Evolutionary conservation across 2,113 vertebrate species (phyloP).

Genomic region (Brachyhypopomus occidentalis): DNA sequence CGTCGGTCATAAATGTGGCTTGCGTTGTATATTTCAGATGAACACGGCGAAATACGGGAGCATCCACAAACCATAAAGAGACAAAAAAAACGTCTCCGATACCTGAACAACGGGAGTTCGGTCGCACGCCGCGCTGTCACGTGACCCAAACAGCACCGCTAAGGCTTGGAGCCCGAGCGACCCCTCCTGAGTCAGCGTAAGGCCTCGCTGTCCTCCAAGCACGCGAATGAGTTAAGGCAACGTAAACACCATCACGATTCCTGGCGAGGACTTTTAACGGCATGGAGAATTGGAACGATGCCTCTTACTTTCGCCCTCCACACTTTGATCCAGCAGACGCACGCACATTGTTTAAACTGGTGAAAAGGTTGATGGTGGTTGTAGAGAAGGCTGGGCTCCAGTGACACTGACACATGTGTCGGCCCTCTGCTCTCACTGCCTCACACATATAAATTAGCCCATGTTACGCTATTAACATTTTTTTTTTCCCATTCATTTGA

Average conservation of each 20-base stretch:
- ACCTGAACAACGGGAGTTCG: neutral
- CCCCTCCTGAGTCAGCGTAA: neutral
- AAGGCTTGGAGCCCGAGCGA: slow-evolving; percentile 5
- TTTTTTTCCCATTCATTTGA: slow-evolving; percentile 32
- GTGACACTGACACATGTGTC: slow-evolving; percentile 39
- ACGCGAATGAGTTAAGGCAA: slow-evolving; percentile 12
- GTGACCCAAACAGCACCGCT: slow-evolving; percentile 16
- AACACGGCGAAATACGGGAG: neutral
- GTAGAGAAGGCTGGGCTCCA: neutral
- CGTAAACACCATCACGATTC: neutral
- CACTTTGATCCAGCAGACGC: slow-evolving; percentile 26
- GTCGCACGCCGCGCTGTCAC: neutral
- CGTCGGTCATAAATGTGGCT: neutral
- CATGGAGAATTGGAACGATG: neutral
- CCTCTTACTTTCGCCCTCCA: slow-evolving; percentile 2
- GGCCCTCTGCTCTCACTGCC: neutral
- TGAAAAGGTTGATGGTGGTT: slow-evolving; percentile 39
- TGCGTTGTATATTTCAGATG: neutral
- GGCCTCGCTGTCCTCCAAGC: neutral
- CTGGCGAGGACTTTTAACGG: slow-evolving; percentile 10
- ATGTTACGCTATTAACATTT: slow-evolving; percentile 34
- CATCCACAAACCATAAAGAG: no score
- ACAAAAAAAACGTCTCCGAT: no score
- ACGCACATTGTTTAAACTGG: slow-evolving; percentile 48
- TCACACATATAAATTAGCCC: slow-evolving; percentile 37